Evolutionary conservation across 1,140 invertebrate genomes (phyloP).

Genomic region (Neodiprion virginianus): DNA sequence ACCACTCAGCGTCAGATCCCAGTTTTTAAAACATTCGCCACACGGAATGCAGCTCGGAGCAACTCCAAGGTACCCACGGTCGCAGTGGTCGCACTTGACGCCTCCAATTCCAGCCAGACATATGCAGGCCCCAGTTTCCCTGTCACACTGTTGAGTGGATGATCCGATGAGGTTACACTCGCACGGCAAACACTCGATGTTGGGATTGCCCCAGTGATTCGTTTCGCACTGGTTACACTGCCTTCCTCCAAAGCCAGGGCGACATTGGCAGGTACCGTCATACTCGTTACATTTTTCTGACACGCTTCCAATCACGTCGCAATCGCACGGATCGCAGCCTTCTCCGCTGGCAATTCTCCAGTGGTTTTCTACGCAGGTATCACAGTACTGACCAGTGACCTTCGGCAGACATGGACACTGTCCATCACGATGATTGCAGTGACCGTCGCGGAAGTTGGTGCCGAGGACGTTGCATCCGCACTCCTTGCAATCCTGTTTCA

Average conservation of each 20-base stretch:
- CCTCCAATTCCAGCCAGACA: conserved; percentile 90
- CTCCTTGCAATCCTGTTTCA: conserved; percentile 74
- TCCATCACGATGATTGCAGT: conserved; percentile 80
- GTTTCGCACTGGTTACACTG: conserved; percentile 90
- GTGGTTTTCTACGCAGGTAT: conserved; percentile 80
- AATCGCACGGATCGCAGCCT: conserved; percentile 85
- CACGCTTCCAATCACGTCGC: conserved; percentile 79
- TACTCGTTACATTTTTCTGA: conserved; percentile 69
- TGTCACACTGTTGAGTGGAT: conserved; percentile 78
- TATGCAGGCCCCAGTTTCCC: conserved; percentile 82
- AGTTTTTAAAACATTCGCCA: conserved; percentile 97
- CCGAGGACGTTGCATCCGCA: conserved; percentile 89
- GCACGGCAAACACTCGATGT: conserved; percentile 77
- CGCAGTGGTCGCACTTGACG: conserved; percentile 89
- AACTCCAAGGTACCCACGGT: conserved; percentile 84
- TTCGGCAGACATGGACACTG: conserved; percentile 87
- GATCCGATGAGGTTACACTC: conserved; percentile 89
- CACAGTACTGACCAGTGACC: conserved; percentile 80
- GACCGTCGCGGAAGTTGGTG: conserved; percentile 73
- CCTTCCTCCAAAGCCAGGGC: conserved; percentile 86
- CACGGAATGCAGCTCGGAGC: conserved; percentile 88
- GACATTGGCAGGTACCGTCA: conserved; percentile 87
- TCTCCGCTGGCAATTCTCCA: conserved; percentile 88
- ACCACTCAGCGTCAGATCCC: conserved; percentile 84
- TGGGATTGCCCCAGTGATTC: conserved; percentile 91